Base-by-base conservation (phyloP, 1,140 invertebrate genomes). In the Maconellicoccus hirsutus region DNA sequence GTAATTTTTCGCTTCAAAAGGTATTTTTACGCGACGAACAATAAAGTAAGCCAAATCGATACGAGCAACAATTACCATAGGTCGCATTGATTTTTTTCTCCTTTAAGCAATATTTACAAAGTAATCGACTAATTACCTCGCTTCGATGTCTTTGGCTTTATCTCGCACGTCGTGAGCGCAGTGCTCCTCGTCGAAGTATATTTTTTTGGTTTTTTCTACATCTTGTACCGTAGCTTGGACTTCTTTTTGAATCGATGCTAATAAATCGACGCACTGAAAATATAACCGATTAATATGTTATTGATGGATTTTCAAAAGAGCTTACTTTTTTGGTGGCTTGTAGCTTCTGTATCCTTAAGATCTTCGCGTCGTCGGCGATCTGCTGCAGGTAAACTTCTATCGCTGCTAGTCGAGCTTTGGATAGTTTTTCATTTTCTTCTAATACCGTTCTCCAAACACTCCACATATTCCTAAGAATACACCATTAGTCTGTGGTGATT, bases 391-490 rank as follows among this genome's bases (percentile, higher is more conserved):
- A 95, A 21, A 96, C 89, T 81, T 97, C 93, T 16, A 95, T 90
- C 6, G 94, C 94, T 0, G 93, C 92, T 22, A 97, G 81, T 29
- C 93, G 83, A 4, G 93, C 92, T 74, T 93, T 87, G 0, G 93
- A 93, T 75, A 96, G 80, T 77, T 94, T 94, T 77, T 98, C 94
- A 77, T 95, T 95, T 80, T 98, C 94, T 79, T 97, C 94, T 73
- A 98, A 81, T 0, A 98, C 90, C 0, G 91, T 92, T 74, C 92
- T 84, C 95, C 95, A 98, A 16, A 97, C 93, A 75, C 90, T 93
- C 89, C 93, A 94, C 85, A 96, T 94, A 76, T 96, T 96, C 90
- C 94, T 97, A n/a, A n/a, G n/a, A n/a, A n/a, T n/a, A n/a, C n/a
- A n/a, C n/a, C n/a, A n/a, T n/a, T n/a, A n/a, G n/a, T n/a, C n/a